These are phyloP conservation scores for Dryoscopus gambensis DNA, from an alignment of 2,113 vertebrate species.

Conservation along the genomic window DNA sequence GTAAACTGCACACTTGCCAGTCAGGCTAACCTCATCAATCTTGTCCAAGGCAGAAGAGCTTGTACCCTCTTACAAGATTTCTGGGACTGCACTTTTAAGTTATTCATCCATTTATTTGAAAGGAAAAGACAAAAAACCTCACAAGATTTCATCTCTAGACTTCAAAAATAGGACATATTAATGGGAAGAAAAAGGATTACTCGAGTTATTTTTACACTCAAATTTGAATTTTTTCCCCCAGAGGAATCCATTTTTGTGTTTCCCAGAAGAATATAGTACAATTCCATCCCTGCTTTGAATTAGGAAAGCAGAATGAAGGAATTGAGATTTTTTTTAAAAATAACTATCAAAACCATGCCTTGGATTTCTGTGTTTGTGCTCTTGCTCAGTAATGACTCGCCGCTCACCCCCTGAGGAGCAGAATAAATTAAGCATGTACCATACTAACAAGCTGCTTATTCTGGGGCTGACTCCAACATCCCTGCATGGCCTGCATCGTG, in stretches of 20 bases:
- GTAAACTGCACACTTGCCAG: slow-evolving; percentile 58
- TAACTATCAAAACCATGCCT: not conserved
- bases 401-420: not conserved
- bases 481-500: not conserved
- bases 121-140: not conserved
- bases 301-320: slow-evolving; percentile 38
- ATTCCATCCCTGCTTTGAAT: slow-evolving; percentile 45
- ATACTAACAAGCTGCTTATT: not conserved
- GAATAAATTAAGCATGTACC: slow-evolving; percentile 12
- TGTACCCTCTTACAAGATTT: slow-evolving; percentile 8
- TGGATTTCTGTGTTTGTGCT: slow-evolving; percentile 19
- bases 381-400: not conserved
- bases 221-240: slow-evolving; percentile 21
- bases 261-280: slow-evolving; percentile 30
- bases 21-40: slow-evolving; percentile 60
- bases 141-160: slow-evolving; percentile 18
- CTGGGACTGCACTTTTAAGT: slow-evolving; percentile 13
- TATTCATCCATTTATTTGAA: slow-evolving; percentile 26
- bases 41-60: slow-evolving; percentile 34
- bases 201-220: slow-evolving; percentile 33
- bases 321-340: slow-evolving; percentile 20
- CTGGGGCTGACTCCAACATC: not conserved
- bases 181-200: slow-evolving; percentile 39
- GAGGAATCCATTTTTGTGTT: slow-evolving; percentile 1
- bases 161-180: slow-evolving; percentile 8